Evolutionary conservation across 2,888 invertebrate species (phyloP).

Genomic region (Copidosoma aretas): DNA sequence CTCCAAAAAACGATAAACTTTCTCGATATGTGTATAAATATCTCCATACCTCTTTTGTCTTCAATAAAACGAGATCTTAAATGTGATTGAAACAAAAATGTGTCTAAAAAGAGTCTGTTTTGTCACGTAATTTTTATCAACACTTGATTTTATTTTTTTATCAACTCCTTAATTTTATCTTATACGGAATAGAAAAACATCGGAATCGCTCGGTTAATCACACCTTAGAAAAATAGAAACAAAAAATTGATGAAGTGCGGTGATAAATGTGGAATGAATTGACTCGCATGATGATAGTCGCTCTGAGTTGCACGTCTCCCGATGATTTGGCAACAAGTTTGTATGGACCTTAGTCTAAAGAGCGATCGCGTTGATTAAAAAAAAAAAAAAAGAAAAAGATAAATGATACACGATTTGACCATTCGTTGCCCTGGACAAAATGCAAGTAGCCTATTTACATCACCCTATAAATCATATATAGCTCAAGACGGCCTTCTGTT

Average conservation of each 20-base stretch:
- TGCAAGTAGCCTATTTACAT: slow-evolving; percentile 32
- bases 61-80: no score
- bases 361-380: slow-evolving; percentile 30
- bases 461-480: slow-evolving; percentile 25
- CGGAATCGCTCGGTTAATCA: slow-evolving; percentile 28
- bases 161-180: no score
- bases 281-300: slow-evolving; percentile 33
- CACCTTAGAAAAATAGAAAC: slow-evolving; percentile 10
- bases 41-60: no score
- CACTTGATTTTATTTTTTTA: no score
- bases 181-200: slow-evolving; percentile 15
- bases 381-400: slow-evolving; percentile 21
- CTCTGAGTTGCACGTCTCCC: slow-evolving; percentile 40
- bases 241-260: background rate
- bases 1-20: no score
- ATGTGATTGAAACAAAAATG: no score
- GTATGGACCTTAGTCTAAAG: slow-evolving; percentile 30
- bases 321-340: slow-evolving; percentile 39
- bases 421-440: slow-evolving; percentile 30
- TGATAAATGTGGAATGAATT: slow-evolving; percentile 23
- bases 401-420: slow-evolving; percentile 19
- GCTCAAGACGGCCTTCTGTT: slow-evolving; percentile 11
- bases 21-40: no score
- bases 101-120: no score
- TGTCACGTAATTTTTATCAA: no score